phyloP scores from a whole-genome alignment of 2,888 invertebrate genomes.

The Hirtodrosophila alboralis region DNA sequence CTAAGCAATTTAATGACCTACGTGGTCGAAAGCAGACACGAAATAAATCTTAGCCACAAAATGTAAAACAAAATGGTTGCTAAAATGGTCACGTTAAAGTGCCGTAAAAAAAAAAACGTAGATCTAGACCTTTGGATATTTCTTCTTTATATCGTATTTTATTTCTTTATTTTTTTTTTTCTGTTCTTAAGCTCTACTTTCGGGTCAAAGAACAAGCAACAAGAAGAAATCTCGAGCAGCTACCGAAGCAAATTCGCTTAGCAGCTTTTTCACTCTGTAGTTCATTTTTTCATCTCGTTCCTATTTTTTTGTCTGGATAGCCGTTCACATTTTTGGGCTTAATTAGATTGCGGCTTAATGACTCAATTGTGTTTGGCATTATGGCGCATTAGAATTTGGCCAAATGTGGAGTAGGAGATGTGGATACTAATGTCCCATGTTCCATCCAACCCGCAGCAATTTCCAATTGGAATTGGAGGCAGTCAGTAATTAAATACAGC shows the following conservation, averaged over 20 bases:
- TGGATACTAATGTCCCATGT: conserved; percentile 17
- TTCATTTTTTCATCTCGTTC: conserved; percentile 18
- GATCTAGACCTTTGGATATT: conserved; percentile 19
- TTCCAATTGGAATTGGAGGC: conserved; percentile 55
- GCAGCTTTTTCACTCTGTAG: conserved; percentile 1
- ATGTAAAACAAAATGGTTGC: conserved; percentile 67
- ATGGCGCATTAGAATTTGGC: conserved; percentile 60
- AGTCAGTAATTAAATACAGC: conserved; percentile 75
- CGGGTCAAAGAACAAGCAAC: conserved; percentile 57
- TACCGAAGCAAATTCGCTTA: no score
- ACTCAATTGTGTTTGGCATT: conserved; percentile 76
- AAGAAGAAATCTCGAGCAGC: conserved; percentile 22
- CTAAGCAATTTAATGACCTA: conserved; percentile 78
- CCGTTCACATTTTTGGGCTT: conserved; percentile 71
- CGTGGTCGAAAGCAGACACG: conserved; percentile 71
- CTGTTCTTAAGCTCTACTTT: conserved; percentile 19
- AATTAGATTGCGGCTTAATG: conserved; percentile 79
- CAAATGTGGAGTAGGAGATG: conserved; percentile 13
- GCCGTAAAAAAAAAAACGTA: conserved; percentile 56
- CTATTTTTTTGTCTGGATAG: conserved; percentile 25
- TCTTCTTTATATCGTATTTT: no score
- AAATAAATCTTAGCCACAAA: conserved; percentile 67
- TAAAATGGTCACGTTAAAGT: conserved; percentile 75
- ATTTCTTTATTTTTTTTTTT: conserved; percentile 10
- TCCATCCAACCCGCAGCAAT: conserved; percentile 26